Evolutionary conservation across 1,140 invertebrate genomes (phyloP), one percentile per base, ranked within the genome.

Genomic region (Drosophila neocordata): DNA sequence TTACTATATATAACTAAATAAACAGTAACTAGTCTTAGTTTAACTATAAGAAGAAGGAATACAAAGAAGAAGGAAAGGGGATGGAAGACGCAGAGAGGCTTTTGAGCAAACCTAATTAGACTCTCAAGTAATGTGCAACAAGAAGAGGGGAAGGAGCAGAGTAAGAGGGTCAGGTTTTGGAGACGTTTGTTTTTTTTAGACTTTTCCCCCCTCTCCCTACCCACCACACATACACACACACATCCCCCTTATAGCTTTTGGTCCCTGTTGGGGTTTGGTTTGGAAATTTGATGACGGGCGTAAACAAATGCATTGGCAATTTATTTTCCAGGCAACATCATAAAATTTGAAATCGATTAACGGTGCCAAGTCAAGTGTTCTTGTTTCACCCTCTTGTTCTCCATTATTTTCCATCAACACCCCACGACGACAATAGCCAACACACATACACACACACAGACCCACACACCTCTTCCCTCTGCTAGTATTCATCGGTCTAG

Each of bases 281-380:
- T 34, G 8, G 53, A 56, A 56, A 56, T 56, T 56, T 56, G 53
- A 56, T 34, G 53, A 56, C 53, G 53, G 53, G 13, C 53, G 53
- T 56, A 56, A 56, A 35, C 53, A 56, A 56, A 56, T 56, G 53
- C 53, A 56, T 56, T 56, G 53, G 53, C 53, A 56, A 56, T 56
- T 48, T 56, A 56, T 34, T 56, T 56, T 56, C 53, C 53, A 56
- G 53, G 53, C 53, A 56, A 56, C 53, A 56, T 56, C 53, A 56
- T 56, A 56, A 56, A 56, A 56, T 35, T 56, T 56, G 27, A 56
- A 56, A 56, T 56, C 53, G 53, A 56, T 56, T 56, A 56, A 56
- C 53, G 53, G 24, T 18, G 27, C 53, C 53, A 13, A 56, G 27
- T 56, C 53, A 56, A 56, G 53, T 56, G 53, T 56, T 56, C 53